Base-by-base conservation (phyloP, 1,140 invertebrate species). In the Ephestia elutella region DNA sequence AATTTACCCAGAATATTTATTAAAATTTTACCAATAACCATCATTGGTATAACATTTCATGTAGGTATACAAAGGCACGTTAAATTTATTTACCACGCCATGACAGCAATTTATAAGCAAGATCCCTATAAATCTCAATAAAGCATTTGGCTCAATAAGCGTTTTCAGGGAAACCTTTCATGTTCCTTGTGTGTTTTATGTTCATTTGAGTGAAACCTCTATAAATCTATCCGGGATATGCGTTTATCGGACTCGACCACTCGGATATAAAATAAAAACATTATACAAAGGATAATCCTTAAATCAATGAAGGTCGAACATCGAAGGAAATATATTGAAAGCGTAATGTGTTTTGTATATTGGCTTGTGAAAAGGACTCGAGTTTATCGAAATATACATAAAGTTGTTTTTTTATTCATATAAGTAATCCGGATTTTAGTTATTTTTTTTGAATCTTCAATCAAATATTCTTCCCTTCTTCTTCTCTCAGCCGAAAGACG, bases 201-300 rank as follows among this genome's bases (percentile, higher is more conserved):
- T 55, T 62, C 60, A 62, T 62, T 62, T 62, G 30, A 62, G 60
- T 48, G 38, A 55, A 57, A 62, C 60, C 60, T 44, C 54, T 56
- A 62, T 62, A 62, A 62, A 57, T 57, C 60, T 57, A 17, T 21
- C 19, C 13, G 21, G 38, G 51, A 54, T 25, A 59, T 56, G 49
- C 54, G 54, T 32, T 53, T 56, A 61, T 61, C 49, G 54, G 51
- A 44, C 50, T 49, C 38, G 15, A 35, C 5, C 30, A 35, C 30
- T 20, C 21, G 53, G 38, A 35, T 25, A 53, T 53, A 25, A 60
- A 48, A 59, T 20, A 54, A 51, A 32, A 44, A 19, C 57, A 53
- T 53, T 53, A 44, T 44, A 44, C 38, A 44, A 44, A 44, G 38
- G 38, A 44, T 44, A 44, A 44, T 44, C 38, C 38, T 44, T 17